Conservation (phyloP, 2,888 invertebrate genomes). For the Argyresthia albistria region DNA sequence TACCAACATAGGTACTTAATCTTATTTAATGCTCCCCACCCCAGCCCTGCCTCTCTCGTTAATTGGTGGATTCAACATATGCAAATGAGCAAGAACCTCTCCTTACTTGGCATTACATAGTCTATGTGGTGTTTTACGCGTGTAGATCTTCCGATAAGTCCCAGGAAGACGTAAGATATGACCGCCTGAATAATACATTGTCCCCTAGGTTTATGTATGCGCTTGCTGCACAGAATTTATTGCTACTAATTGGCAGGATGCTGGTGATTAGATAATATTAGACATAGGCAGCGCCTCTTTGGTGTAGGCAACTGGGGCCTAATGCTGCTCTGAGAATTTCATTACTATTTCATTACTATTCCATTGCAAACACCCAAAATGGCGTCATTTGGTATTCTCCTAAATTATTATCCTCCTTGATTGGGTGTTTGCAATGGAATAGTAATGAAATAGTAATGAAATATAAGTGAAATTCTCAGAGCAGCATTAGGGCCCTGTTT, state of each 20-base stretch:
- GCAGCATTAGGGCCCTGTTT: no score
- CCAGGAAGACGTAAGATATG: slow-evolving; percentile 3
- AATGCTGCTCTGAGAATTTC: no score
- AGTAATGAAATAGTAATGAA: no score
- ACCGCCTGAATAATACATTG: background rate
- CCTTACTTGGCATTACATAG: slow-evolving; percentile 5
- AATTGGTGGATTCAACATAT: slow-evolving; percentile 2
- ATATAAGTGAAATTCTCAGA: no score
- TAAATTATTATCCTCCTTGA: no score
- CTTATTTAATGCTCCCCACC: background rate
- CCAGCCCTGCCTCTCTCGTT: background rate
- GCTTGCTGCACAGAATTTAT: background rate
- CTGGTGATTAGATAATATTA: slow-evolving; percentile 2
- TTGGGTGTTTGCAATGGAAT: no score
- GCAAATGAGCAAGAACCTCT: background rate
- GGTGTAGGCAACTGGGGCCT: no score
- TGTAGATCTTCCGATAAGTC: slow-evolving; percentile 26
- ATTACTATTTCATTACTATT: no score
- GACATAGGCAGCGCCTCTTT: background rate
- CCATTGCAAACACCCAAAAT: no score
- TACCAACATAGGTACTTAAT: background rate
- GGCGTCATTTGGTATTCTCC: no score
- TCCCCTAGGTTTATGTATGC: background rate
- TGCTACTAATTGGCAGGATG: slow-evolving; percentile 4
- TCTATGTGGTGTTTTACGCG: slow-evolving; percentile 23